Conservation (phyloP, 1,140 invertebrate genomes). For the Pemphigus obesinymphae region DNA sequence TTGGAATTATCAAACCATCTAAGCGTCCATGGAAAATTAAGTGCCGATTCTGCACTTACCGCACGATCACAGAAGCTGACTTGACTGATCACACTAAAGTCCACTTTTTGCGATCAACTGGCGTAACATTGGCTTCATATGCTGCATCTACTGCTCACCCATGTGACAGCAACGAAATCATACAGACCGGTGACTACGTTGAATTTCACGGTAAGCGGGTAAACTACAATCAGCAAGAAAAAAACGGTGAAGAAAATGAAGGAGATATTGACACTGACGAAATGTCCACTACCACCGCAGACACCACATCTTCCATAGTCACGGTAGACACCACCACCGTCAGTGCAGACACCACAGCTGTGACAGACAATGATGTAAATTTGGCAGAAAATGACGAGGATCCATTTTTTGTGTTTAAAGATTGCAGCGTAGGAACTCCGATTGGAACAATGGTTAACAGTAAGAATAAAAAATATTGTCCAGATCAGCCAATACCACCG, state of each 20-base stretch:
- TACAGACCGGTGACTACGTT: background rate
- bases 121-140: background rate
- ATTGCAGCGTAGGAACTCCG: background rate
- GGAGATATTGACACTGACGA: too few relatives aligned
- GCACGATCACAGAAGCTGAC: background rate
- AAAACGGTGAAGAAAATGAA: background rate
- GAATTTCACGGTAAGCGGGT: slow-evolving; percentile 12
- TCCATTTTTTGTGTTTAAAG: slow-evolving; percentile 16
- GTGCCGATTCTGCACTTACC: slow-evolving; percentile 11
- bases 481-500: background rate
- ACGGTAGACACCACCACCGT: background rate
- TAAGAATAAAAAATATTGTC: background rate
- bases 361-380: too few relatives aligned
- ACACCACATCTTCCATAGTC: too few relatives aligned
- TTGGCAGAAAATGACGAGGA: background rate
- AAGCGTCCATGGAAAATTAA: background rate
- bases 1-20: background rate
- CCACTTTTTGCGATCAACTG: background rate
- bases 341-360: background rate
- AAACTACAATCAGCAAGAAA: background rate
- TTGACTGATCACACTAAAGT: background rate
- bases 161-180: too few relatives aligned
- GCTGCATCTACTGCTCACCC: background rate
- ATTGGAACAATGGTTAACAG: too few relatives aligned
- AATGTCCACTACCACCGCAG: too few relatives aligned